Conservation (phyloP, 2,797 vertebrate genomes). For the Limnodromus scolopaceus region DNA sequence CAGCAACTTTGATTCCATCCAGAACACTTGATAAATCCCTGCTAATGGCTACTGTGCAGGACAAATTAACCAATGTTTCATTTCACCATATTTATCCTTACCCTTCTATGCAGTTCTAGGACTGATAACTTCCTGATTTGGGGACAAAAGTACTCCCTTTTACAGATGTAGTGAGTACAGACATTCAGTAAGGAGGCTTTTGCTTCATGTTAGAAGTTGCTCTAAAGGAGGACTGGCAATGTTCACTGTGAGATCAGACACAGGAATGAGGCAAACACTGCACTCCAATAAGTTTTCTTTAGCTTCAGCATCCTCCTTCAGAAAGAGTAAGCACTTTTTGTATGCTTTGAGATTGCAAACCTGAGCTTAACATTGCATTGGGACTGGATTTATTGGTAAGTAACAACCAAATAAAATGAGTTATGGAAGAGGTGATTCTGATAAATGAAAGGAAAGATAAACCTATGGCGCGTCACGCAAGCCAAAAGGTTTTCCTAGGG, state of each 20-base stretch:
- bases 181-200: not conserved
- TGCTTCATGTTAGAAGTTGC: not conserved
- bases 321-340: not conserved
- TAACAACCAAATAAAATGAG: not conserved
- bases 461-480: not conserved
- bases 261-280: not conserved
- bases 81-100: not conserved
- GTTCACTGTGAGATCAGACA: not conserved
- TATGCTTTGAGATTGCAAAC: not conserved
- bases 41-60: not conserved
- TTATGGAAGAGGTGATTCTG: not conserved
- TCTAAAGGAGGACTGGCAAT: not conserved
- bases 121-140: not conserved
- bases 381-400: not conserved
- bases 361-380: not conserved
- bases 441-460: not conserved
- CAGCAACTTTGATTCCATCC: not conserved
- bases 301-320: not conserved
- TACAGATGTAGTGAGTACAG: not conserved
- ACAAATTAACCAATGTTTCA: not conserved
- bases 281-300: not conserved
- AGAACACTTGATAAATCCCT: not conserved
- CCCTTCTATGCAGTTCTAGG: not conserved
- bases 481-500: not conserved
- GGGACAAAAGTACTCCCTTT: not conserved